These are phyloP conservation scores for Catharus bicknelli DNA, from an alignment of 2,113 vertebrate species.

Conservation along the genomic window DNA sequence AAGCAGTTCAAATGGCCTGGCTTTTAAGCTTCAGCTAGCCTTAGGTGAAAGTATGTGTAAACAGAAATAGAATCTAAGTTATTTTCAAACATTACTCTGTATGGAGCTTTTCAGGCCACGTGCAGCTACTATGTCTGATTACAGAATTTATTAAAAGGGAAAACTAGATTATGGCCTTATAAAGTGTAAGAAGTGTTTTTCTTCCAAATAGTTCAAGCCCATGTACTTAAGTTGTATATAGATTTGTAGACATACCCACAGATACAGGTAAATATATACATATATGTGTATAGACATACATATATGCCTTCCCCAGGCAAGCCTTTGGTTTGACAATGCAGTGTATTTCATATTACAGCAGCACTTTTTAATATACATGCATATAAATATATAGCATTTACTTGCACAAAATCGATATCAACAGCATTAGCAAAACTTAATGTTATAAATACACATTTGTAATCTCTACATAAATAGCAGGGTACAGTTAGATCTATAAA, in stretches of 20 bases:
- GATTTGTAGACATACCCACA: not conserved
- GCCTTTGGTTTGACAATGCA: not conserved
- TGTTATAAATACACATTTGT: not conserved
- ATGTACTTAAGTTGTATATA: not conserved
- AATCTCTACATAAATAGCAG: not conserved
- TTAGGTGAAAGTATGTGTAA: not conserved
- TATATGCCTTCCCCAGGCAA: not conserved
- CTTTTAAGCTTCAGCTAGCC: constrained; percentile 21
- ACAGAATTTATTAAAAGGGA: not conserved
- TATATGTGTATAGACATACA: not conserved
- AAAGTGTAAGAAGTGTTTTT: not conserved
- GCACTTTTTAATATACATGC: too few species aligned
- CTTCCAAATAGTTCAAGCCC: not conserved
- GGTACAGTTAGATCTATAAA: not conserved
- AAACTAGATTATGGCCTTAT: not conserved
- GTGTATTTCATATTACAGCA: not conserved
- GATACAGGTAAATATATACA: not conserved
- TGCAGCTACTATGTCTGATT: not conserved
- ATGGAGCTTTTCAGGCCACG: not conserved
- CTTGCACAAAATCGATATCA: not conserved
- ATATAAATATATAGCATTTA: not conserved
- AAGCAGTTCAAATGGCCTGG: not conserved
- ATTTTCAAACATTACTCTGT: not conserved
- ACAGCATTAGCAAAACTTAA: not conserved
- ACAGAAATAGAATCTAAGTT: constrained; percentile 30